Conservation (phyloP, 1,140 invertebrate genomes). For the Hycleus phaleratus region DNA sequence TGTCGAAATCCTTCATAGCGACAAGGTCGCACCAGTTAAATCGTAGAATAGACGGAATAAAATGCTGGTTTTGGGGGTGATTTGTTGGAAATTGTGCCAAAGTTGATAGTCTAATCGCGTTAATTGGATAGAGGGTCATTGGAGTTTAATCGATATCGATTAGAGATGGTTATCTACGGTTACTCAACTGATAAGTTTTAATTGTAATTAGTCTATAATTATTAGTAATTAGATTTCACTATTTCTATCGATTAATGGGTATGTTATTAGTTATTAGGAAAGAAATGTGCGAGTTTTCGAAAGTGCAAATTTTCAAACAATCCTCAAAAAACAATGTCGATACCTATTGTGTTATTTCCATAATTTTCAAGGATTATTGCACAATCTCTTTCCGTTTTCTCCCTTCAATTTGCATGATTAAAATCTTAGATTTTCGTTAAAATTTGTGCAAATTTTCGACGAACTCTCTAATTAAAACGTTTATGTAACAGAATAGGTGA, state of each 20-base stretch:
- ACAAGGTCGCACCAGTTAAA: too few species aligned
- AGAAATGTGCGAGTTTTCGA: neutral
- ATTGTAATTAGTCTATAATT: neutral
- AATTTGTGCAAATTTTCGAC: neutral
- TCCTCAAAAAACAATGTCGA: neutral
- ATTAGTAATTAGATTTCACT: neutral
- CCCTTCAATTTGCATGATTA: neutral
- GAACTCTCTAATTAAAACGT: neutral
- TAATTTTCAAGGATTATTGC: neutral
- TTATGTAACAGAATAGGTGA: neutral
- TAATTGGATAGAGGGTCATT: too few species aligned
- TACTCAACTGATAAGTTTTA: neutral
- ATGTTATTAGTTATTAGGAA: neutral
- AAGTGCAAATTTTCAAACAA: neutral
- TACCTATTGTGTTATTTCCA: neutral
- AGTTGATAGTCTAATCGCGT: too few species aligned
- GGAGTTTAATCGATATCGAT: too few species aligned
- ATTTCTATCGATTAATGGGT: neutral
- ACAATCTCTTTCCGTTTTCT: neutral
- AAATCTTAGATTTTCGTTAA: neutral
- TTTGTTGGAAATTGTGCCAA: too few species aligned
- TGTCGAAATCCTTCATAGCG: too few species aligned
- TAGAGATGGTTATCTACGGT: neutral
- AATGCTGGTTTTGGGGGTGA: too few species aligned
- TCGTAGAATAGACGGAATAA: too few species aligned